These are phyloP conservation scores for Drosophila nasuta DNA, from an alignment of 1,140 invertebrate genomes.

Conservation along the genomic window DNA sequence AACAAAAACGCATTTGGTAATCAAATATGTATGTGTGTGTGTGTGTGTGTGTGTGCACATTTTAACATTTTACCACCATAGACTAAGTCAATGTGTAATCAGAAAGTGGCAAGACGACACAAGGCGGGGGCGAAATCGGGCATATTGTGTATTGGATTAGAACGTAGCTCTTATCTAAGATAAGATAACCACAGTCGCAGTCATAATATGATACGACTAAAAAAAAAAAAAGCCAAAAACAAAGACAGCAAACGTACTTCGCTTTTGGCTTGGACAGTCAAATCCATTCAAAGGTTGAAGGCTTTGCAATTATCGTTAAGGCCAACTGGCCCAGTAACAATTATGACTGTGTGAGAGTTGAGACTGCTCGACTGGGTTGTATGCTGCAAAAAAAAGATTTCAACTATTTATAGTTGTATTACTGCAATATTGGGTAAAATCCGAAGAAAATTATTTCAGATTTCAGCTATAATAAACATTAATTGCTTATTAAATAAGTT, in stretches of 20 bases:
- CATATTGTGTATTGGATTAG: conserved; percentile 49
- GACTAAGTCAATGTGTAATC: conserved; percentile 39
- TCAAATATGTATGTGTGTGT: conserved; percentile 33
- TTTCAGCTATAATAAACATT: too few relatives aligned
- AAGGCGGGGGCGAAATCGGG: background rate
- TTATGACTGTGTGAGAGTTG: background rate
- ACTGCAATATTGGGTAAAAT: too few relatives aligned
- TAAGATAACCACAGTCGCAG: conserved; percentile 36
- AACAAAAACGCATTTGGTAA: conserved; percentile 51
- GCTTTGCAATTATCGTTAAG: background rate
- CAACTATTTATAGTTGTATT: too few relatives aligned
- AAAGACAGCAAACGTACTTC: background rate
- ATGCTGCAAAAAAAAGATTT: too few relatives aligned
- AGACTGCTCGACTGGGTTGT: background rate
- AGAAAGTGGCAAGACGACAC: background rate
- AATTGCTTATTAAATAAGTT: too few relatives aligned
- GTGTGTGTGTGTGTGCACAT: conserved; percentile 3
- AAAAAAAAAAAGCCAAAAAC: background rate
- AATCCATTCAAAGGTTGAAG: conserved; percentile 27
- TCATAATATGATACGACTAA: background rate
- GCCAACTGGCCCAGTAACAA: background rate
- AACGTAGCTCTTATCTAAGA: conserved; percentile 21
- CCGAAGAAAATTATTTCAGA: too few relatives aligned
- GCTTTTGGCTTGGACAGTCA: conserved; percentile 25
- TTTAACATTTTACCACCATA: conserved; percentile 11